Evolutionary conservation across 1,140 invertebrate species (phyloP).

Genomic region (Dinoponera quadriceps): DNA sequence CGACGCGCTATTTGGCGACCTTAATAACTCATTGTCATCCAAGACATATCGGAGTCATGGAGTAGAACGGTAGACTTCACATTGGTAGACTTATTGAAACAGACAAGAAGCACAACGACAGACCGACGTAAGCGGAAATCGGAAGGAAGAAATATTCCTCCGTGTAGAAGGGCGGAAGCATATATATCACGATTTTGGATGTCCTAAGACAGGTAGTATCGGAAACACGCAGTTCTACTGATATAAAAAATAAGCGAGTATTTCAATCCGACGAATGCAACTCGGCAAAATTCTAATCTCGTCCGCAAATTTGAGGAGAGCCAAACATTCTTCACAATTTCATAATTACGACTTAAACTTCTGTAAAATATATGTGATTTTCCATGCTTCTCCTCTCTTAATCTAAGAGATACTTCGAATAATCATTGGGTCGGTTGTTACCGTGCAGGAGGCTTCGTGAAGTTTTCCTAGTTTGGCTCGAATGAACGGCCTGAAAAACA

Average conservation of each 20-base stretch:
- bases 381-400: background rate
- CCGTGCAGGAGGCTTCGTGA: constrained; percentile 98
- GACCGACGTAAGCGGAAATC: constrained; percentile 66
- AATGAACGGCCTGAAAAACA: constrained; percentile 91
- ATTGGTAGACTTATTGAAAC: constrained; percentile 49
- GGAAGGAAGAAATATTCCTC: constrained; percentile 47
- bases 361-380: background rate
- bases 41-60: background rate
- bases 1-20: background rate
- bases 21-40: background rate
- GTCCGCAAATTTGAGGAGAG: background rate
- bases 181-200: constrained; percentile 17
- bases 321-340: background rate
- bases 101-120: constrained; percentile 43
- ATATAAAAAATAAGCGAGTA: background rate
- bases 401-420: constrained; percentile 24
- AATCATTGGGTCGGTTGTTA: constrained; percentile 86
- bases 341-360: background rate
- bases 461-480: constrained; percentile 97
- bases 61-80: constrained; percentile 15
- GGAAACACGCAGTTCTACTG: constrained; percentile 11
- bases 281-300: background rate
- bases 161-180: constrained; percentile 1
- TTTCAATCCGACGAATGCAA: background rate
- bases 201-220: background rate